Evolutionary conservation across 2,797 vertebrate species (phyloP), one percentile per base, ranked within the genome.

Genomic region (Paramormyrops hopkinsi): DNA sequence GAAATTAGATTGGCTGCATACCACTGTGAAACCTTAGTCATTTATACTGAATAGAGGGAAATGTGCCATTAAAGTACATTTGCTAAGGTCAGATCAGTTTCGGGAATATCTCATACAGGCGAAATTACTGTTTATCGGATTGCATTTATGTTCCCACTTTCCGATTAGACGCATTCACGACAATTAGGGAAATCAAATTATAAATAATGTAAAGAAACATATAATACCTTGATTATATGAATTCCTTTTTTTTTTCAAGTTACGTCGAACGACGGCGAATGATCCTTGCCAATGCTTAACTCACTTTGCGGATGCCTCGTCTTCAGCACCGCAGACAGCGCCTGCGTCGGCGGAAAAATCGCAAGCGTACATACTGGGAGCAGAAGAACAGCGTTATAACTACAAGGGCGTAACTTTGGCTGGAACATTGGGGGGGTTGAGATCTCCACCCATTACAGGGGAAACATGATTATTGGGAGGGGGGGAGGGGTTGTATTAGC

Each of bases 261-360:
- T n/a, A 44, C 0, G 73, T 29, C 82, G n/a, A 84, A 4, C n/a
- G 82, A 51, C 9, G 19, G 44, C 22, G n/a, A 84, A 84, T 51
- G 46, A 29, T 51, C 22, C 44, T 12, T 25, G 46, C 44, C 46
- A 25, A 12, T 14, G 19, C n/a, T 25, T 84, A 29, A 51, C 9
- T 56, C 46, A 59, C 88, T 88, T 69, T 86, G 85, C 53, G 51
- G 51, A 37, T 0, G 22, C 91, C 90, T 90, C 41, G 86, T 79
- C 93, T 96, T 95, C 94, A 96, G 95, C 92, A 96, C 95, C 82
- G 22, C 9, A 84, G 82, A 84, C 82, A 84, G 82, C 82, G 44
- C 82, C 12, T 25, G 19, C 44, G 44, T 51, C 48, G 44, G 7
- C 82, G 19, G 46, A 12, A n/a, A 50, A 22, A 50, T 11, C n/a